Percentiles rank a stretch among this genome's conserved stretches.
Evolutionary conservation across 2,113 vertebrate genomes (phyloP).

Genomic region (Bubalus kerabau): DNA sequence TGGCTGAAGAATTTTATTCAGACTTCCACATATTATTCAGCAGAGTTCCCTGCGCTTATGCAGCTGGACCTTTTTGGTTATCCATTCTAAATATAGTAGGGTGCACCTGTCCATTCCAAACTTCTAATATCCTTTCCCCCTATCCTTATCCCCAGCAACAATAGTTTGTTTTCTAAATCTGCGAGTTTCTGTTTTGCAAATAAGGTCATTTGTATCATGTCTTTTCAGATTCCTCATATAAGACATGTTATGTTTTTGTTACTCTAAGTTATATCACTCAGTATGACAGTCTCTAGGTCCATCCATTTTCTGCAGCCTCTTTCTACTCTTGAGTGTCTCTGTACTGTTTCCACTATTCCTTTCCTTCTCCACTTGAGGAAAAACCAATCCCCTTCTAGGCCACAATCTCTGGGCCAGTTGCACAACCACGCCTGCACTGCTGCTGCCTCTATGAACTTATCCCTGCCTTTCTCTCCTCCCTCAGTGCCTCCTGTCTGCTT

Average conservation of each 20-base stretch:
- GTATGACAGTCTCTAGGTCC: not conserved
- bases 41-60: not conserved
- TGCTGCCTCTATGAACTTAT: not conserved
- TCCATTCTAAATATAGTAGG: not conserved
- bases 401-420: not conserved
- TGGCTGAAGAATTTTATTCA: not conserved
- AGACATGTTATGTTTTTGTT: not conserved
- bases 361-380: not conserved
- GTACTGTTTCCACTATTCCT: no score
- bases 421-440: rapidly evolving
- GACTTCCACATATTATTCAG: not conserved
- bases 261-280: not conserved
- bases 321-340: not conserved
- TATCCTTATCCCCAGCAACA: not conserved
- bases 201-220: not conserved
- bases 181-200: not conserved
- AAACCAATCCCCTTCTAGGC: not conserved
- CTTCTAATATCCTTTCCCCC: not conserved
- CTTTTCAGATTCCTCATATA: not conserved
- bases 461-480: not conserved
- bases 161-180: not conserved
- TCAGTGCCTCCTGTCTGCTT: not conserved
- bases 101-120: not conserved
- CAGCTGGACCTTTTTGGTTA: not conserved
- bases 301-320: not conserved